Evolutionary conservation across 2,888 invertebrate genomes (phyloP).

Genomic region (Chrysolina oricalcia): DNA sequence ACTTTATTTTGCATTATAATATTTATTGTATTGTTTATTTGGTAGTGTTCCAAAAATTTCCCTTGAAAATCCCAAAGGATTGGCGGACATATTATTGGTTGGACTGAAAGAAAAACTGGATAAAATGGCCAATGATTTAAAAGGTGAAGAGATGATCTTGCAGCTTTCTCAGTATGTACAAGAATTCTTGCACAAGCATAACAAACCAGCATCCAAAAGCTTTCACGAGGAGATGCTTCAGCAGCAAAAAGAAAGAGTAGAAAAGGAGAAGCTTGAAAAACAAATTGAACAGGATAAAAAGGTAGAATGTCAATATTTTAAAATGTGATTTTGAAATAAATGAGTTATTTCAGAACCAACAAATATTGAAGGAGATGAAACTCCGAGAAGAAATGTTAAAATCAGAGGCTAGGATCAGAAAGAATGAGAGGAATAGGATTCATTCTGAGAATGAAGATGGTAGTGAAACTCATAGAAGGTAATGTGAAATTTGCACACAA

Average conservation of each 20-base stretch:
- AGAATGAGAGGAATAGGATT: conserved; percentile 62
- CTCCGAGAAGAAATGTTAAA: conserved; percentile 85
- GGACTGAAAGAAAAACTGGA: conserved; percentile 78
- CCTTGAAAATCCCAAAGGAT: conserved; percentile 84
- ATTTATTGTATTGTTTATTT: conserved; percentile 22
- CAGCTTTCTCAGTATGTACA: conserved; percentile 86
- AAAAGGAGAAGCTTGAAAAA: conserved; percentile 77
- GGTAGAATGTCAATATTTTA: conserved; percentile 66
- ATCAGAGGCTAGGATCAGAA: conserved; percentile 77
- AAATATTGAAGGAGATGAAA: conserved; percentile 84
- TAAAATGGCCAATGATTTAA: conserved; percentile 74
- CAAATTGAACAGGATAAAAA: conserved; percentile 80
- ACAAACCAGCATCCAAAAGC: conserved; percentile 86
- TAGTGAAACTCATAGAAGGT: conserved; percentile 45
- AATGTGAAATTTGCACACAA: neutral
- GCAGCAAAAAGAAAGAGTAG: conserved; percentile 79
- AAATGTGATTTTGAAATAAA: conserved; percentile 3
- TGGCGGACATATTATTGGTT: conserved; percentile 81
- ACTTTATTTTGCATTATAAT: neutral
- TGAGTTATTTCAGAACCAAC: conserved; percentile 75
- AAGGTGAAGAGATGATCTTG: conserved; percentile 91
- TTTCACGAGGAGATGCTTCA: conserved; percentile 94
- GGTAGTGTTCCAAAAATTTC: conserved; percentile 79
- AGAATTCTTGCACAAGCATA: conserved; percentile 85
- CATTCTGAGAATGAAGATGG: conserved; percentile 59